These are phyloP conservation scores for Elanus axillaris DNA, from an alignment of 2,113 vertebrate genomes.

Conservation along the genomic window DNA sequence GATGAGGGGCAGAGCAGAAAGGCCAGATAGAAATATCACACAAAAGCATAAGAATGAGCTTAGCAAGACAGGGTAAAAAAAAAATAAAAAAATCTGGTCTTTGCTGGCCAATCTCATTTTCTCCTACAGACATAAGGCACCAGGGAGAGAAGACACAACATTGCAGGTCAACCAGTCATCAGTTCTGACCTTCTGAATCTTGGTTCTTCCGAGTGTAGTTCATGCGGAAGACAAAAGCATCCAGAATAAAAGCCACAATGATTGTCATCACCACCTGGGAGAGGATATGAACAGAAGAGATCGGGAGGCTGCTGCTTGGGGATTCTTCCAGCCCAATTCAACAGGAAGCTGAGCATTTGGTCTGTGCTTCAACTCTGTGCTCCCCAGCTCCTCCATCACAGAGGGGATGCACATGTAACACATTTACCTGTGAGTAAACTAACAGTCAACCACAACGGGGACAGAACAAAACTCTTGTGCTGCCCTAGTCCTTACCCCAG, in stretches of 20 bases:
- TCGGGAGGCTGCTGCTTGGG: background rate
- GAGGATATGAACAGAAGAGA: background rate
- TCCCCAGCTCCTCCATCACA: background rate
- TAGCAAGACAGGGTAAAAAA: background rate
- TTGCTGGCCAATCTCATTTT: background rate
- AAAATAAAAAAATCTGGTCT: background rate
- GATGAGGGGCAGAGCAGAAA: background rate
- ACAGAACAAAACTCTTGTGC: background rate
- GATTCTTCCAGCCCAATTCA: background rate
- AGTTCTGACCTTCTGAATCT: conserved; percentile 80
- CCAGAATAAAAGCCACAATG: conserved; percentile 96
- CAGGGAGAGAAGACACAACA: background rate
- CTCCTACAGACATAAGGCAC: background rate
- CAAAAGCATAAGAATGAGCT: background rate
- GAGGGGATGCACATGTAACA: background rate
- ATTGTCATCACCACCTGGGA: conserved; percentile 97
- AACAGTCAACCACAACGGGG: background rate
- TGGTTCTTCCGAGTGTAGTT: conserved; percentile 95
- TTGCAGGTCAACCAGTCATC: background rate
- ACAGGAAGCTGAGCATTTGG: background rate
- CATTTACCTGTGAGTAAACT: background rate
- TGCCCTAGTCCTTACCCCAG: background rate
- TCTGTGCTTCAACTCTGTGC: background rate
- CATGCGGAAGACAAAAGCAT: conserved; percentile 98
- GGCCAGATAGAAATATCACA: background rate